A percentile compares a stretch with the other conserved stretches of the same genome.
Evolutionary conservation across 2,113 vertebrate species (phyloP).

Genomic region (Anarhynchus alexandrinus): DNA sequence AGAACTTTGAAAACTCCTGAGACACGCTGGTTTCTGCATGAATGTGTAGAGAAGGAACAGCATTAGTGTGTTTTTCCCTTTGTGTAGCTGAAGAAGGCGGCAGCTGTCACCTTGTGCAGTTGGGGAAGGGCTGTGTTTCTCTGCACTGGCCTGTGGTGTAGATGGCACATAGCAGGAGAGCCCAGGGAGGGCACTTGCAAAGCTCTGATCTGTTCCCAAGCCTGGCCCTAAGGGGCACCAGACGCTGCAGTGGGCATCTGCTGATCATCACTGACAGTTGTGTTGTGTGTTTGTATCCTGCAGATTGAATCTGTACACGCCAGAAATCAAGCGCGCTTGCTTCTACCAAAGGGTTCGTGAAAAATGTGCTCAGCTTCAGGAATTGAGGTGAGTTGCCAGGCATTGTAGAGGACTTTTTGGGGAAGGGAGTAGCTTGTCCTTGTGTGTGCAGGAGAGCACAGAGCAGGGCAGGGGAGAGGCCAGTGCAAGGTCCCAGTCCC

Average conservation of each 20-base stretch:
- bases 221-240: not conserved
- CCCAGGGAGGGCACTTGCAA: not conserved
- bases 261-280: not conserved
- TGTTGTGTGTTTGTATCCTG: not conserved
- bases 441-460: not conserved
- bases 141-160: not conserved
- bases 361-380: conserved; percentile 68
- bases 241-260: not conserved
- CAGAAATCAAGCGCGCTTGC: conserved; percentile 27
- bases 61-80: not conserved
- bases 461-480: not conserved
- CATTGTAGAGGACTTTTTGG: not conserved
- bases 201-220: not conserved
- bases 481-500: not conserved
- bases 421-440: not conserved
- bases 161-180: not conserved
- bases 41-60: not conserved
- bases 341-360: conserved; percentile 26
- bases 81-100: not conserved
- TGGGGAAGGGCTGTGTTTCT: not conserved
- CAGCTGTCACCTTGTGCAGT: not conserved
- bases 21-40: not conserved
- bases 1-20: not conserved
- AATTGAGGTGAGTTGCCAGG: conserved; percentile 76
- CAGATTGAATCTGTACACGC: conserved; percentile 71